Evolutionary conservation across 2,888 invertebrate species (phyloP), one percentile per base, ranked within the genome.

Genomic region (Maniola hyperantus): DNA sequence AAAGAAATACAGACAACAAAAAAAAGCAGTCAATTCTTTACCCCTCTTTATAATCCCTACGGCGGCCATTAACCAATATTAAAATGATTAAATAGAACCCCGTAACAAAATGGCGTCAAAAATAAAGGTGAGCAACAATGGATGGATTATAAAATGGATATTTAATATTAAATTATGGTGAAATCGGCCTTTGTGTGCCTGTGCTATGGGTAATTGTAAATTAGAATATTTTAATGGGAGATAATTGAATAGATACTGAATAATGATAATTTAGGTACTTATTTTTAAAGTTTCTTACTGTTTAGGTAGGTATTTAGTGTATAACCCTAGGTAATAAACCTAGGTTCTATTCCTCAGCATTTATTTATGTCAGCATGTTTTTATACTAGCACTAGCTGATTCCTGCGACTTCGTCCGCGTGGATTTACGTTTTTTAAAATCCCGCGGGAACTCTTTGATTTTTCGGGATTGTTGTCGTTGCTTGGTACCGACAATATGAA

Each of bases 51-150:
- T 26, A 72, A 73, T 76, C 75, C 72, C 59, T 67, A 68, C 69
- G 68, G 71, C 71, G 63, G 66, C 54, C 72, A 74, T 77, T 76
- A 76, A 73, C 72, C 66, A 70, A 74, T 72, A 73, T 80, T 79
- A 74, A 78, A 79, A 79, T 75, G 74, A 51, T 53, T 44, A 68
- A 61, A 64, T 48, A 75, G 73, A 75, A 74, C 77, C 79, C 81
- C 78, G 74, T 51, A 66, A 57, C 64, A 66, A 65, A 63, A 68
- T 70, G 71, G 73, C 65, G 66, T 74, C 74, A 74, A 74, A 74
- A 77, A 74, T 68, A 68, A 67, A 72, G 65, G 68, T 70, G 72
- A 76, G 50, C 75, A 76, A 76, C 77, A 72, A 76, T 73, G 71
- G 67, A 67, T 62, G 42, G 62, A 51, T 62, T 62, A 53, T 62